Base-by-base conservation (phyloP, 2,888 invertebrate genomes). In the Epistrophe grossulariae region DNA sequence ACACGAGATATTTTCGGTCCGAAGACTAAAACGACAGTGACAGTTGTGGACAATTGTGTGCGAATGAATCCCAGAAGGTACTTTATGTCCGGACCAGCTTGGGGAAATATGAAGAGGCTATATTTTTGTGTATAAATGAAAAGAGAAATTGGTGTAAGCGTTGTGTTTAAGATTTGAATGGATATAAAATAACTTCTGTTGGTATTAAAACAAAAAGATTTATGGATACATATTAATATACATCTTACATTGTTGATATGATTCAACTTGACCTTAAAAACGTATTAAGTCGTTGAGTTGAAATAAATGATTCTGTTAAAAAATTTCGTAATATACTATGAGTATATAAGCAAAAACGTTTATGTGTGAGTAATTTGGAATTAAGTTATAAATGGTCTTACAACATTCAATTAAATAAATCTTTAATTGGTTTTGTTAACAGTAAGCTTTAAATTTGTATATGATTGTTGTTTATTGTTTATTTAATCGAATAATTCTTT, bases 11-110 rank as follows among this genome's bases (percentile, higher is more conserved):
- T 96, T 96, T 97, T 91, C 6, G 93, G 92, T 4, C 92, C 93
- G 88, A 93, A 93, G 10, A 93, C 93, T 52, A 93, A 83, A 8
- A 92, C 91, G 81, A 93, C 92, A 28, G 93, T 93, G 57, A 97
- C 97, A 7, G 98, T 96, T 6, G 98, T 98, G 40, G 98, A 98
- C 62, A 98, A 93, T 92, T 98, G 98, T 0, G 98, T 98, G 90
- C 98, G 95, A 88, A 98, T 95, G 92, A 98, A 98, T 59, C 98
- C 97, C 88, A 98, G 95, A 64, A 98, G 94, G 91, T 98, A 98
- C 92, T 98, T 97, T 90, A 98, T 96, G 92, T 98, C 98, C 15
- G 98, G 98, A 19, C 97, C 97, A 76, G 97, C 97, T 91, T 95
- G 94, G 5, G 97, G 97, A 90, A 98, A 95, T 90, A 98, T 96